Evolutionary conservation across 1,140 invertebrate genomes (phyloP), one percentile per base, ranked within the genome.

Genomic region (Calycopis cecrops): DNA sequence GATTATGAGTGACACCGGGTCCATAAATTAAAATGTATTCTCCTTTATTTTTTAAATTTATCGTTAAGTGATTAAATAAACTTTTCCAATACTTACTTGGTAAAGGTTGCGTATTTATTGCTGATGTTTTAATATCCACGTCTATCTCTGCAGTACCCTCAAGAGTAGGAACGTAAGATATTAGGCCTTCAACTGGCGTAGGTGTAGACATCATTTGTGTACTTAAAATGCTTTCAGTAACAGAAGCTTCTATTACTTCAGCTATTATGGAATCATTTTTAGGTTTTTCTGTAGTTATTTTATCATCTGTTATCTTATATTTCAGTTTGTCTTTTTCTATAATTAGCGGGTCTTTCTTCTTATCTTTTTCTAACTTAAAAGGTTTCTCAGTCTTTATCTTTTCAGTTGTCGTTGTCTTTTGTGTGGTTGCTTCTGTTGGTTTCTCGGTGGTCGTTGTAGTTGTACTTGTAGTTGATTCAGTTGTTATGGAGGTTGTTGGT

Each of bases 131-230:
- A 11, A 79, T 69, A 10, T 59, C 60, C 6, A 50, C 55, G 49
- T 61, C 57, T 3, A 51, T 47, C 33, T 17, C 69, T 10, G 55
- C 58, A 0, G 60, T 8, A 37, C 60, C 65, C 61, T 55, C 62
- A n/a, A 60, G 37, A 0, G 63, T 52, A 6, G 72, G 67, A 0
- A 62, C 60, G 51, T 73, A 60, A 21, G 60, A 67, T 9, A 70
- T 56, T 7, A 89, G 53, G 0, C 72, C 87, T 38, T 87, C 73
- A 3, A 82, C 90, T 7, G 87, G 86, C 17, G 76, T 79, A 12
- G 79, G 65, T 21, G 49, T 18, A 44, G 68, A 71, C 38, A 75
- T 65, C 7, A 76, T 79, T 42, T 65, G 62, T 44, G 72, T 75
- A 38, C 82, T 69, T 21, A 68, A 49, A 21, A 62, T 61, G 16